A percentile compares a stretch with the other conserved stretches of the same genome.
These are phyloP conservation scores for Simalia tracyae DNA, from an alignment of 2,797 vertebrate species.

Conservation along the genomic window DNA sequence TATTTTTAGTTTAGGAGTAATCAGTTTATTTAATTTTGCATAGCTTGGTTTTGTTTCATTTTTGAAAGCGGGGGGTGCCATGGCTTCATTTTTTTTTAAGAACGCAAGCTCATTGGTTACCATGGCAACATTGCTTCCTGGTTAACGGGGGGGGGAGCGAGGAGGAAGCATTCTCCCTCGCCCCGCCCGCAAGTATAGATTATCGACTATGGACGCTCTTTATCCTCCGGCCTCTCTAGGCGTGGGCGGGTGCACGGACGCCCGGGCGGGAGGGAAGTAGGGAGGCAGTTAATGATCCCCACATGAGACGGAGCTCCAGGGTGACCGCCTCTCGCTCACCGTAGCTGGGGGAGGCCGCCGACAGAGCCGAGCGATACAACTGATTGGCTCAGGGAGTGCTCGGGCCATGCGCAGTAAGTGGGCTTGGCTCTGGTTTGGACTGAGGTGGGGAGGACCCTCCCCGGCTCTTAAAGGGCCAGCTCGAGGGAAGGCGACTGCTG, in stretches of 20 bases:
- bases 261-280: not conserved
- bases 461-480: slow-evolving; percentile 11
- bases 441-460: not conserved
- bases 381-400: slow-evolving; percentile 14
- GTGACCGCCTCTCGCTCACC: slow-evolving; percentile 18
- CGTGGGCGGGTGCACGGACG: not conserved
- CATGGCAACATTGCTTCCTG: not conserved
- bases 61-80: too few relatives aligned
- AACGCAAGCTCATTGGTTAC: not conserved
- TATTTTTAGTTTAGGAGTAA: not conserved
- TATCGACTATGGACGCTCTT: not conserved
- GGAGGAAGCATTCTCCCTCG: not conserved
- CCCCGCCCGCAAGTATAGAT: not conserved
- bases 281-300: too few relatives aligned
- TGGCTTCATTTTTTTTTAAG: not conserved
- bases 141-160: too few relatives aligned
- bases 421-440: fast-evolving
- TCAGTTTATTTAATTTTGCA: not conserved
- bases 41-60: not conserved
- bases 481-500: not conserved
- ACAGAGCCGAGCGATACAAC: fast-evolving
- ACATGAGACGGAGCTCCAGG: not conserved
- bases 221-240: slow-evolving; percentile 9
- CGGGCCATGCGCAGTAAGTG: not conserved
- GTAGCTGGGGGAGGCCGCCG: not conserved